Conservation (phyloP, 1,140 invertebrate genomes). For the Wiebesia pumilae region DNA sequence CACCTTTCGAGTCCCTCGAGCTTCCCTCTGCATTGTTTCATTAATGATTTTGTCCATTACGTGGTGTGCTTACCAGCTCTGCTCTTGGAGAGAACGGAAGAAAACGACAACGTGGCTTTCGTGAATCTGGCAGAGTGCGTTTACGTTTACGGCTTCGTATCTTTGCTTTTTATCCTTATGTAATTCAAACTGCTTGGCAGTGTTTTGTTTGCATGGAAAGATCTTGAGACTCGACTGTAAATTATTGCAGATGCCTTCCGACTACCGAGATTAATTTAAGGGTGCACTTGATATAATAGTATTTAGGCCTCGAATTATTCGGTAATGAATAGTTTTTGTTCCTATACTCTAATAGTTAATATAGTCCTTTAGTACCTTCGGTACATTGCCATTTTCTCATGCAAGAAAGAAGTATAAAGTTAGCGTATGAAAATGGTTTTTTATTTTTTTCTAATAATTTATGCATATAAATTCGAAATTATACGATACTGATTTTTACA, state of each 20-base stretch:
- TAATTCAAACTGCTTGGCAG: background rate
- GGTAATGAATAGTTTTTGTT: too few species aligned
- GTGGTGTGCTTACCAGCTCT: background rate
- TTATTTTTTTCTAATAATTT: too few species aligned
- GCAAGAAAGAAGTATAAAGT: too few species aligned
- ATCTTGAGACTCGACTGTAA: background rate
- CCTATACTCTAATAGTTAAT: background rate
- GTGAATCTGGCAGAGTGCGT: background rate
- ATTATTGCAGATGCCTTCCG: background rate
- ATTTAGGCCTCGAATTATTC: background rate
- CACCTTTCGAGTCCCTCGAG: background rate
- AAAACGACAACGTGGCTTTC: background rate
- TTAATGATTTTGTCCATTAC: constrained; percentile 54
- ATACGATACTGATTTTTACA: background rate
- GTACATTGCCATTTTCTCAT: too few species aligned
- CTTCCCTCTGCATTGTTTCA: constrained; percentile 49
- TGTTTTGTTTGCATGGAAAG: background rate
- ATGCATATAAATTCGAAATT: background rate
- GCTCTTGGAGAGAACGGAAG: background rate
- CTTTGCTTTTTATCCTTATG: background rate
- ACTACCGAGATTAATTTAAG: background rate
- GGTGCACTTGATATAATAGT: background rate
- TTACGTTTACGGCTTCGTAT: background rate
- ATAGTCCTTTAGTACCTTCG: background rate
- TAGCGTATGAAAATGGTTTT: too few species aligned